A percentile compares a stretch with the other conserved stretches of the same genome.
Conservation (phyloP, 2,888 invertebrate genomes). For the Lasioglossum lativentre region DNA sequence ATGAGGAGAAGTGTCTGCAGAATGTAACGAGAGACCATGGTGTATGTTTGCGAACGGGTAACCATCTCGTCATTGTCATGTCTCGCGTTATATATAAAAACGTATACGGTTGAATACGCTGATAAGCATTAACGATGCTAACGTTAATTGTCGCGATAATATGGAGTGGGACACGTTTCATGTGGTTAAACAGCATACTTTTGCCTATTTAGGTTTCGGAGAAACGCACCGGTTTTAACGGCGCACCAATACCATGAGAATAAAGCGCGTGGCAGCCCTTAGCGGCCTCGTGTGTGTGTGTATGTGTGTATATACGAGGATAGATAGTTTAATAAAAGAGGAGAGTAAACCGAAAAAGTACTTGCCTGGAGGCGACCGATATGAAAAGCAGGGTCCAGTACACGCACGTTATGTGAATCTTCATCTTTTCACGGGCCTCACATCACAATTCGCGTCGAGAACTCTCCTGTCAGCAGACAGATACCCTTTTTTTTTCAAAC, state of each 20-base stretch:
- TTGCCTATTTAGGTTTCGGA: constrained; percentile 10
- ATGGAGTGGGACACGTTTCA: neutral
- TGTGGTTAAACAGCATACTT: constrained; percentile 11
- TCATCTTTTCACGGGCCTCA: constrained; percentile 83
- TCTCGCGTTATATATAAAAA: neutral
- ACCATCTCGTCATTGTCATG: neutral
- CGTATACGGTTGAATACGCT: neutral
- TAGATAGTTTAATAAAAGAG: neutral
- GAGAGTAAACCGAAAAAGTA: constrained; percentile 20
- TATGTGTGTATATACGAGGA: neutral
- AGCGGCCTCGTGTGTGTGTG: neutral
- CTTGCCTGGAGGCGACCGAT: constrained; percentile 87
- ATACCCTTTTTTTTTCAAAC: constrained; percentile 18
- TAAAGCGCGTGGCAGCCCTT: neutral
- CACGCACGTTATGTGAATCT: constrained; percentile 87
- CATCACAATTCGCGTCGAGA: constrained; percentile 34
- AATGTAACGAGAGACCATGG: neutral
- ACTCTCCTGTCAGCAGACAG: constrained; percentile 29
- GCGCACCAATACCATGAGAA: constrained; percentile 10
- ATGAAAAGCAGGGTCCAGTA: constrained; percentile 88
- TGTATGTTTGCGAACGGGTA: neutral
- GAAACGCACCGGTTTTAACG: constrained; percentile 18
- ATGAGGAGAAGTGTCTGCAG: neutral
- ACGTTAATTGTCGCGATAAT: neutral
- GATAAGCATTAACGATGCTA: neutral